Conservation (phyloP, 2,888 invertebrate genomes). For the Drosophila subquinaria region DNA sequence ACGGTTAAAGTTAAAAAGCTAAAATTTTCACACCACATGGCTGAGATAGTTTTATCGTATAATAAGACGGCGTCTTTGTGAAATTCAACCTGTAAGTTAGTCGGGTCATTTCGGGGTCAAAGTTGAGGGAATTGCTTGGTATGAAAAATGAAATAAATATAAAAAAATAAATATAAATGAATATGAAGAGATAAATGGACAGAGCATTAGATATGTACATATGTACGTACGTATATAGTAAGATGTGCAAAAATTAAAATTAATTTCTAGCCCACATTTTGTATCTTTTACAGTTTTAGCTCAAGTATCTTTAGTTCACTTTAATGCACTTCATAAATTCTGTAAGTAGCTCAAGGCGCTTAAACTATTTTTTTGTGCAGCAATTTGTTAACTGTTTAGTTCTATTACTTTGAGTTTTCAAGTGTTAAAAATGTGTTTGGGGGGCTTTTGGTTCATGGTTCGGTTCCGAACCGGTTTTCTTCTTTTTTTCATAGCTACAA, state of each 20-base stretch:
- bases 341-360: background rate
- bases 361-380: background rate
- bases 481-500: conserved; percentile 37
- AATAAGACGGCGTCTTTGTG: too few species aligned
- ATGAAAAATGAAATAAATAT: too few species aligned
- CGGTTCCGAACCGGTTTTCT: conserved; percentile 58
- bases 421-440: conserved; percentile 28
- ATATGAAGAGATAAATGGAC: background rate
- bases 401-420: conserved; percentile 2
- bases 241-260: background rate
- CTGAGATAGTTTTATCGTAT: too few species aligned
- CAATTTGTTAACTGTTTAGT: conserved; percentile 7
- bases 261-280: background rate
- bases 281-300: background rate
- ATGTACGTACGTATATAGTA: background rate
- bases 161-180: too few species aligned
- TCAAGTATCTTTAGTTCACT: background rate
- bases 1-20: too few species aligned
- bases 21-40: too few species aligned
- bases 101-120: too few species aligned
- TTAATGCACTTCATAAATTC: background rate
- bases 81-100: too few species aligned
- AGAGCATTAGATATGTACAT: background rate
- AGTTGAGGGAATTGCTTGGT: too few species aligned
- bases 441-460: conserved; percentile 52